These are phyloP conservation scores for Oryzias celebensis DNA, from an alignment of 2,113 vertebrate species.

Conservation along the genomic window DNA sequence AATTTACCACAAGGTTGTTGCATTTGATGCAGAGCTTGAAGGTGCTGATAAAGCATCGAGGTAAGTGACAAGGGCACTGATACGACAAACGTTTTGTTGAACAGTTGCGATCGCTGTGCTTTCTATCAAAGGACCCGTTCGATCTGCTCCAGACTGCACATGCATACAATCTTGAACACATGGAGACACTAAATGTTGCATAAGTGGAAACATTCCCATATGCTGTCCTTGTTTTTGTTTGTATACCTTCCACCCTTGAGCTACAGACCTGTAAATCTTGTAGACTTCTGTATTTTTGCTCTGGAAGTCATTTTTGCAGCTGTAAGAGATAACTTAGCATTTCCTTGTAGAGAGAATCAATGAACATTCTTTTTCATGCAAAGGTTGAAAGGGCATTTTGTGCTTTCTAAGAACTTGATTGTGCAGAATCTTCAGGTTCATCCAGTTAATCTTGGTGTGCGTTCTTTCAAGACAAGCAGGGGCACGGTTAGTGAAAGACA, in stretches of 20 bases:
- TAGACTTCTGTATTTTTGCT: not conserved
- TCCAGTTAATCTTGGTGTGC: not conserved
- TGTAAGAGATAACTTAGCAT: too few species aligned
- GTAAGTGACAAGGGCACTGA: not conserved
- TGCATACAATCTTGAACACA: not conserved
- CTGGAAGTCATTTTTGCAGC: too few species aligned
- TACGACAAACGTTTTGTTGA: too few species aligned
- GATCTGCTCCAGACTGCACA: not conserved
- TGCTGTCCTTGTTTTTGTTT: constrained; percentile 3
- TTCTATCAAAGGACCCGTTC: not conserved
- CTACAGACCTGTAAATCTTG: not conserved
- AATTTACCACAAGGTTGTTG: constrained; percentile 53
- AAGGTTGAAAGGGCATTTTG: not conserved
- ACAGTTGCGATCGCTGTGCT: constrained; percentile 1
- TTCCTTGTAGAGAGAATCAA: too few species aligned
- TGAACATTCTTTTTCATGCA: too few species aligned
- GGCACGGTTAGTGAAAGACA: constrained; percentile 7
- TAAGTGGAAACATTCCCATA: not conserved
- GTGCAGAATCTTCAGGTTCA: not conserved
- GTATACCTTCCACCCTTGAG: not conserved
- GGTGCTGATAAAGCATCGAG: constrained; percentile 22
- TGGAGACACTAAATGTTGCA: not conserved
- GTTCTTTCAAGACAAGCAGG: constrained; percentile 7
- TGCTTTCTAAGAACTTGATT: constrained; percentile 18
- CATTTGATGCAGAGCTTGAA: constrained; percentile 40